Percentiles rank a stretch among this genome's conserved stretches.
phyloP scores from a whole-genome alignment of 2,797 vertebrate species.

The Valencia hispanica region DNA sequence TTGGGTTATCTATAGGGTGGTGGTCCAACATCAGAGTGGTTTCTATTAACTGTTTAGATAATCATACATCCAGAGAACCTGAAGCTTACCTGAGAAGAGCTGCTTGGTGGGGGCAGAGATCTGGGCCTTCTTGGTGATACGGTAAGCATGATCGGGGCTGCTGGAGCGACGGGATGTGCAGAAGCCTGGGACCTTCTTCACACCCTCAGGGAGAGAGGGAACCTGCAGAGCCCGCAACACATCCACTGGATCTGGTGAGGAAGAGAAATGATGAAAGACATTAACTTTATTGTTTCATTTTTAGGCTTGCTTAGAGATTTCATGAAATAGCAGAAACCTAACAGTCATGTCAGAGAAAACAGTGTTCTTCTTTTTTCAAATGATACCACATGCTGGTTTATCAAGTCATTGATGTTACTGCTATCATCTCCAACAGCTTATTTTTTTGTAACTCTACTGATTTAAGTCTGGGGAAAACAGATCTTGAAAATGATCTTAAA shows the following conservation, averaged over 20 bases:
- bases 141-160: constrained; percentile 85
- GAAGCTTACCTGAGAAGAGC: constrained; percentile 87
- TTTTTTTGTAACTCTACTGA: constrained; percentile 1
- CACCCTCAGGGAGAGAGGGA: constrained; percentile 87
- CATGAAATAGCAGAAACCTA: background rate
- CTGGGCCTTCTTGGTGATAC: constrained; percentile 88
- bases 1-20: background rate
- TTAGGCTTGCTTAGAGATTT: background rate
- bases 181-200: constrained; percentile 85
- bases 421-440: background rate
- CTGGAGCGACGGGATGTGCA: constrained; percentile 82
- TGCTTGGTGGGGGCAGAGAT: constrained; percentile 93
- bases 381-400: background rate
- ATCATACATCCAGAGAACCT: fast-evolving
- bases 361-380: background rate
- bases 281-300: background rate
- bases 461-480: background rate
- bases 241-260: constrained; percentile 83
- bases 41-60: background rate
- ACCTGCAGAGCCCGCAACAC: constrained; percentile 86
- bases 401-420: background rate
- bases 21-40: background rate
- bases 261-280: background rate
- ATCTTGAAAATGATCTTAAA: constrained; percentile 27
- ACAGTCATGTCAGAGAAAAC: background rate